Percentiles rank a stretch among this genome's conserved stretches.
Conservation (phyloP, 2,113 vertebrate species). For the Catharus bicknelli region DNA sequence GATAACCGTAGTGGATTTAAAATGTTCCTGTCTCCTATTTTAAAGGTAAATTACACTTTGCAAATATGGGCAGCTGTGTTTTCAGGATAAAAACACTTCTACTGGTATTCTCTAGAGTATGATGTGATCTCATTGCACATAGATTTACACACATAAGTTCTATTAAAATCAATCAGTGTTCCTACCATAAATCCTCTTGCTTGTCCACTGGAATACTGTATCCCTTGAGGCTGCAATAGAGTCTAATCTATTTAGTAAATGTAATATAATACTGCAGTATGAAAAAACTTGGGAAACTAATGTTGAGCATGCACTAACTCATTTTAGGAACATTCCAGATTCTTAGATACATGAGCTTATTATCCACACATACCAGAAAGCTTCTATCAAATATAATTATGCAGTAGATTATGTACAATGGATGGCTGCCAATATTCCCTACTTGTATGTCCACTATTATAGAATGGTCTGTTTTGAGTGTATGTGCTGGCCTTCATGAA, state of each 20-base stretch:
- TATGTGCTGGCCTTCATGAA: background rate
- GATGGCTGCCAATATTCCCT: background rate
- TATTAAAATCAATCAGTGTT: background rate
- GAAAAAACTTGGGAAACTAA: constrained; percentile 7
- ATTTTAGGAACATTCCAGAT: constrained; percentile 46
- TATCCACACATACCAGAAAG: constrained; percentile 27
- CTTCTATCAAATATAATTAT: constrained; percentile 21
- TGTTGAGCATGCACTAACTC: constrained; percentile 16
- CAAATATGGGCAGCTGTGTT: background rate
- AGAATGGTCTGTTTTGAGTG: background rate
- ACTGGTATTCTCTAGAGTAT: background rate
- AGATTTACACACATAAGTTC: constrained; percentile 11
- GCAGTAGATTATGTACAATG: background rate
- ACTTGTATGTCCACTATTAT: background rate
- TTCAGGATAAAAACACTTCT: background rate
- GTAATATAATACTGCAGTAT: background rate
- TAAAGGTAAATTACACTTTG: background rate
- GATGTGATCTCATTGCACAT: background rate
- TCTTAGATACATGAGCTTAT: constrained; percentile 15
- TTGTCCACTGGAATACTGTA: constrained; percentile 4
- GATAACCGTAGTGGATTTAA: background rate
- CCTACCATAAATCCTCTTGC: background rate
- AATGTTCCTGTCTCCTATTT: background rate
- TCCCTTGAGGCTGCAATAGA: constrained; percentile 2
- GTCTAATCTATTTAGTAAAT: constrained; percentile 22